Conservation (phyloP, 23 tunicate genomes). For the Clavelina lepadiformis region DNA sequence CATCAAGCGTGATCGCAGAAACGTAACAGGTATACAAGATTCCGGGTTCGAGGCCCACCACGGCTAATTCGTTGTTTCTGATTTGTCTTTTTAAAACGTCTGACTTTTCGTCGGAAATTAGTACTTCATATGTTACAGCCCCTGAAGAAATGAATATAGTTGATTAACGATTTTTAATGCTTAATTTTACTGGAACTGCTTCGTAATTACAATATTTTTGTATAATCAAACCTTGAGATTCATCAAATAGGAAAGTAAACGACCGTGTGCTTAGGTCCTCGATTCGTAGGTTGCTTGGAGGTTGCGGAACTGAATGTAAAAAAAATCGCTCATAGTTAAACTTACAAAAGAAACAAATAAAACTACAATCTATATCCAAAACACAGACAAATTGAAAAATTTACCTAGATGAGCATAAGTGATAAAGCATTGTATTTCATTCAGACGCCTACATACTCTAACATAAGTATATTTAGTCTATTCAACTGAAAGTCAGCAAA, state of each 20-base stretch:
- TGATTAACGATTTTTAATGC: no score
- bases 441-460: no score
- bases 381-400: no score
- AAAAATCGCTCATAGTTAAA: no score
- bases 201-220: no score
- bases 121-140: conserved; percentile 29
- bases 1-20: conserved; percentile 10
- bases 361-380: no score
- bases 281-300: conserved; percentile 7
- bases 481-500: no score
- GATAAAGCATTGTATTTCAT: no score
- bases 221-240: conserved; percentile 21
- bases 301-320: background rate
- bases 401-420: no score
- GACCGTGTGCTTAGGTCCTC: background rate
- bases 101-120: background rate
- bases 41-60: conserved; percentile 50
- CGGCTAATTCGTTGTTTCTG: background rate
- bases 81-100: conserved; percentile 3
- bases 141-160: conserved; percentile 12
- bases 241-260: conserved; percentile 3
- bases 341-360: no score
- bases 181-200: no score
- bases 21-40: conserved; percentile 30
- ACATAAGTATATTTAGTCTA: no score